Evolutionary conservation across 2,113 vertebrate genomes (phyloP).

Genomic region (Alligator sinensis): DNA sequence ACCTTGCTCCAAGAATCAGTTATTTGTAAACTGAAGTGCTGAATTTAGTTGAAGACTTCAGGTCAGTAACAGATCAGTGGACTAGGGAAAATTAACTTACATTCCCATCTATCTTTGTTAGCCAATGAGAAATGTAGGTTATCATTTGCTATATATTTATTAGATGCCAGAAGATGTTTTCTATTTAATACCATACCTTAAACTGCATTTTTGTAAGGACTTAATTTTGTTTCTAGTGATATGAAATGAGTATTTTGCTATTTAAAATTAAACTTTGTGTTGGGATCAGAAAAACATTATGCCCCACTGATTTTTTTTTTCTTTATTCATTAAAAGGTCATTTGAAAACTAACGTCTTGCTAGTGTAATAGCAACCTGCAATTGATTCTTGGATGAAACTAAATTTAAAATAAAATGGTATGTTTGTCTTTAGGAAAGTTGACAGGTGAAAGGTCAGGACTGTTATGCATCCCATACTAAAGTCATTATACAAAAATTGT

Average conservation of each 20-base stretch:
- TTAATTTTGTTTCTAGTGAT: neutral
- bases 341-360: constrained; percentile 17
- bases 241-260: neutral
- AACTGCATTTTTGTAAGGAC: neutral
- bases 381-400: constrained; percentile 5
- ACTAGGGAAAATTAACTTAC: neutral
- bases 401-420: constrained; percentile 41
- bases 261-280: neutral
- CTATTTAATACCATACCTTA: neutral
- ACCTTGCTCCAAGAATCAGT: neutral
- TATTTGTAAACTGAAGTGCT: neutral
- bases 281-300: neutral
- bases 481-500: neutral
- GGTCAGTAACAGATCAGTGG: neutral
- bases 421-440: constrained; percentile 59
- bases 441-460: constrained; percentile 42
- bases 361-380: constrained; percentile 13
- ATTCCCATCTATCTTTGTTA: neutral
- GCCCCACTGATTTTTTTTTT: neutral
- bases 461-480: neutral
- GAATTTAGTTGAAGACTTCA: neutral
- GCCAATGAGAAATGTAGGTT: neutral
- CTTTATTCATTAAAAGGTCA: constrained; percentile 3
- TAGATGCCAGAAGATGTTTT: neutral
- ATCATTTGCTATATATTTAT: neutral